These are phyloP conservation scores for Phaedon cochleariae DNA, from an alignment of 2,888 invertebrate species.

Conservation along the genomic window DNA sequence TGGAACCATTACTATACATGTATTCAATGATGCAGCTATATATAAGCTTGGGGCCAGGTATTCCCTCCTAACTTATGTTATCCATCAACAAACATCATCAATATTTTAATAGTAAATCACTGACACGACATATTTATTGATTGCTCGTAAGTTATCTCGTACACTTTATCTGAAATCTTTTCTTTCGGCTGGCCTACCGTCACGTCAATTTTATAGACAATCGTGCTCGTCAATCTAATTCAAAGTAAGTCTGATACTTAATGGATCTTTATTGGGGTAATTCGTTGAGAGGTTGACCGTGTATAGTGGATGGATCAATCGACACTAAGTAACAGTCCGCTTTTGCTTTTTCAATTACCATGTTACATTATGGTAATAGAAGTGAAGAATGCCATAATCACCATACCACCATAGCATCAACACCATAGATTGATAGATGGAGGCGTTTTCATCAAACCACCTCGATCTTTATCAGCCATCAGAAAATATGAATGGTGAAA, in stretches of 20 bases:
- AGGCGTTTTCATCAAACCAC: not conserved
- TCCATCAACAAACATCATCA: not conserved
- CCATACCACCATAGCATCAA: no score
- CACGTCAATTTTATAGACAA: not conserved
- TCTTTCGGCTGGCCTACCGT: conserved; percentile 8
- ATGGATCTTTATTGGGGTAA: conserved; percentile 1
- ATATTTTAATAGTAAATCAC: conserved; percentile 14
- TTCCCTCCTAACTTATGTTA: not conserved
- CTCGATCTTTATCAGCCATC: not conserved
- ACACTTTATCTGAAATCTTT: conserved; percentile 17
- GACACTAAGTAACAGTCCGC: not conserved
- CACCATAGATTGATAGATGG: not conserved
- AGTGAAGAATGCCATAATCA: no score
- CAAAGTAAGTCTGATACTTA: not conserved
- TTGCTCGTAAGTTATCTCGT: conserved; percentile 12
- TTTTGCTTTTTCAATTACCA: not conserved
- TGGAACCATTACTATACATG: no score
- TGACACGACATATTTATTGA: conserved; percentile 8
- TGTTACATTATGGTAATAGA: not conserved
- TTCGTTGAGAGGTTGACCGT: not conserved
- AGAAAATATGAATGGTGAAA: not conserved
- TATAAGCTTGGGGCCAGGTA: no score
- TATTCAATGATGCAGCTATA: no score
- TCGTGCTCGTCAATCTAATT: conserved; percentile 2
- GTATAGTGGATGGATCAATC: not conserved